These are phyloP conservation scores for Rotaria magnacalcarata DNA, from an alignment of 2,888 invertebrate species.

Conservation along the genomic window DNA sequence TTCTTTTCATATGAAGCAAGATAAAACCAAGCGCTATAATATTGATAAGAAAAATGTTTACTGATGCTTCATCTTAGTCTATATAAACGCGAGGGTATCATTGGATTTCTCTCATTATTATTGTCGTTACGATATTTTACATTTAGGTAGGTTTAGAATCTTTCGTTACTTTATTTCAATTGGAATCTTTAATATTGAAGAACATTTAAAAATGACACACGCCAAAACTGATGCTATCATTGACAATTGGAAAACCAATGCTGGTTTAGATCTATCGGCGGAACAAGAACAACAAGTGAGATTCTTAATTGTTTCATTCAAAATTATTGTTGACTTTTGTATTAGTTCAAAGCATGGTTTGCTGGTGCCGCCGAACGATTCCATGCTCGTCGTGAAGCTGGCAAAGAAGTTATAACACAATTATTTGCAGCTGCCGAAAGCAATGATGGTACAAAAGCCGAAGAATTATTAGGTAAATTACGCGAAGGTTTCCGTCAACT, in stretches of 20 bases:
- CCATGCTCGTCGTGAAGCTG: neutral
- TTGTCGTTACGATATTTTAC: neutral
- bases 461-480: conserved; percentile 5
- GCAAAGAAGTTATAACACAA: neutral
- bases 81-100: neutral
- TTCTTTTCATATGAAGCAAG: neutral
- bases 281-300: neutral
- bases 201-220: neutral
- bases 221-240: neutral
- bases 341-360: conserved; percentile 12
- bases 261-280: neutral
- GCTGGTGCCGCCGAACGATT: neutral
- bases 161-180: neutral
- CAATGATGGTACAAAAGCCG: neutral
- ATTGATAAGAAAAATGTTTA: neutral
- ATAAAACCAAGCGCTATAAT: neutral
- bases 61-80: neutral
- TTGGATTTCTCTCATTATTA: neutral
- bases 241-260: neutral
- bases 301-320: too few species aligned
- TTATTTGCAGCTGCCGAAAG: neutral
- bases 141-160: neutral
- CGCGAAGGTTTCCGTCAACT: conserved; percentile 27
- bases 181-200: neutral
- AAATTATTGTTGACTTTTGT: neutral